A percentile compares a stretch with the other conserved stretches of the same genome.
phyloP scores from a whole-genome alignment of 2,888 invertebrate species.

The Netelia melanura region DNA sequence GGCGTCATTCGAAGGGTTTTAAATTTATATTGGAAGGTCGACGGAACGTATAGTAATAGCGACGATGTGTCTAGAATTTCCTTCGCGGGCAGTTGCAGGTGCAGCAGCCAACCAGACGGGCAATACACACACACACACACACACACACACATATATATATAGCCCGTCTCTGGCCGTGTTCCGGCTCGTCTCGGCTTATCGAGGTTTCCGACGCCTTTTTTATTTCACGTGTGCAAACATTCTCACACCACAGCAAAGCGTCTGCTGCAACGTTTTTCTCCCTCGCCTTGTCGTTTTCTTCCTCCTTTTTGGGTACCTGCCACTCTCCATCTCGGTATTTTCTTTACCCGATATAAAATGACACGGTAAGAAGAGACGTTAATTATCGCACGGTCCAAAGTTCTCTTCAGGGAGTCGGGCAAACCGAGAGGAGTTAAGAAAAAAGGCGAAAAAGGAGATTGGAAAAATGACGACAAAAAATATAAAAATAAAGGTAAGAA shows the following conservation, averaged over 20 bases:
- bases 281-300: conserved; percentile 26
- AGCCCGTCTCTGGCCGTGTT: conserved; percentile 19
- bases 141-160: background rate
- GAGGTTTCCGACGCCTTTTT: conserved; percentile 42
- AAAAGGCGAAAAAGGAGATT: conserved; percentile 21
- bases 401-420: conserved; percentile 30
- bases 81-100: conserved; percentile 43
- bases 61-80: conserved; percentile 1
- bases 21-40: background rate
- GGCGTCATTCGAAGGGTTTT: background rate
- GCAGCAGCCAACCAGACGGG: conserved; percentile 35
- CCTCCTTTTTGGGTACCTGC: background rate
- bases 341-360: conserved; percentile 13
- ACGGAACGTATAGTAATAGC: background rate
- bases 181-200: conserved; percentile 49
- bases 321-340: background rate
- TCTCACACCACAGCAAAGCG: conserved; percentile 16
- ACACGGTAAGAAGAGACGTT: conserved; percentile 31
- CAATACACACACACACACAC: conserved; percentile 6
- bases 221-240: conserved; percentile 51
- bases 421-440: conserved; percentile 7
- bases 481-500: conserved; percentile 26
- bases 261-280: conserved; percentile 41
- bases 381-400: conserved; percentile 41
- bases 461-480: conserved; percentile 38